Conservation (phyloP, 2,113 vertebrate species). For the Oreochromis tanganicae region DNA sequence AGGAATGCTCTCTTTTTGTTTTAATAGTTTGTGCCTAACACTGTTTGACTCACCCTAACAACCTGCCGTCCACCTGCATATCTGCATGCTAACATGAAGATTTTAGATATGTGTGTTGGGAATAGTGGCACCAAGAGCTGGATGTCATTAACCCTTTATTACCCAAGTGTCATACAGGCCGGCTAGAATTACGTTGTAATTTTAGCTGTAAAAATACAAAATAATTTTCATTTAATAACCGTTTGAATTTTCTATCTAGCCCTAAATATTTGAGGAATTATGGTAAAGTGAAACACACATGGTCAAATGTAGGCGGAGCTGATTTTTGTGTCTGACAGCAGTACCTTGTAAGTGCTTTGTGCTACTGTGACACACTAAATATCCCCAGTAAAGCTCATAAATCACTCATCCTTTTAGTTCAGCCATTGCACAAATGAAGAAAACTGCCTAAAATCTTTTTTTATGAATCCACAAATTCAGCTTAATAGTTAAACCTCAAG, state of each 20-base stretch:
- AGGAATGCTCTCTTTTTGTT: constrained; percentile 1
- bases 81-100: constrained; percentile 41
- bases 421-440: neutral
- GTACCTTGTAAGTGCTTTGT: neutral
- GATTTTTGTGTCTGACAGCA: neutral
- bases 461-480: neutral
- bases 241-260: neutral
- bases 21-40: constrained; percentile 41
- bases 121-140: neutral
- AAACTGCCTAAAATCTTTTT: neutral
- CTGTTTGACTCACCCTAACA: constrained; percentile 45
- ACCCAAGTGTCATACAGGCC: neutral
- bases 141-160: neutral
- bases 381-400: neutral
- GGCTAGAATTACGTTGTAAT: neutral
- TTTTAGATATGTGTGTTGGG: neutral
- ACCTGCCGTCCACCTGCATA: constrained; percentile 17
- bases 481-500: neutral
- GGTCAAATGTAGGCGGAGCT: neutral
- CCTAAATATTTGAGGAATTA: neutral
- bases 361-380: neutral
- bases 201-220: neutral
- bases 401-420: neutral
- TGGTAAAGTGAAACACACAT: neutral
- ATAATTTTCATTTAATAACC: neutral